Evolutionary conservation across 2,113 vertebrate species (phyloP), one percentile per base, ranked within the genome.

Genomic region (Apteryx mantelli): DNA sequence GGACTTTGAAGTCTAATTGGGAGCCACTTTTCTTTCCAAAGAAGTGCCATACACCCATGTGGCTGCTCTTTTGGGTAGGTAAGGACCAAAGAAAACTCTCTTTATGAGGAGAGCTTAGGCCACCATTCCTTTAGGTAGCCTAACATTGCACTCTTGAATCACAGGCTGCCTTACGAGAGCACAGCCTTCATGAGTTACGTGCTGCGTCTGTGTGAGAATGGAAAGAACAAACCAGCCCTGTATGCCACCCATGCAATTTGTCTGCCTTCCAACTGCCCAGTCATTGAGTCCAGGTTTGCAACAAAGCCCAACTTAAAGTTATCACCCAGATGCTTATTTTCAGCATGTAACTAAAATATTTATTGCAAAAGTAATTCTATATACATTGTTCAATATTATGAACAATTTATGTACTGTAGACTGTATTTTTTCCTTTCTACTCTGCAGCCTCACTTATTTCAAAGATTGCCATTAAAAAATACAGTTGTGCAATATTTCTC

Each of bases 111-210:
- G 13, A 60, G 9, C 13, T 58, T 13, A 74, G 40, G 40, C 21
- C 11, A 71, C 8, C 3, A 4, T 58, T 80, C 42, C 8, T 65
- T 61, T 68, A 48, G 28, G 22, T 19, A 83, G 70, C 22, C 61
- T 22, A 13, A 75, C 36, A 8, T 25, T 8, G 10, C 14, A 17
- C 13, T 75, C 26, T 48, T 44, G 44, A 53, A 34, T 40, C 11
- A 24, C 44, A 69, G 15, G 13, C 30, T 86, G 50, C 16, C 13
- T 79, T 26, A 14, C 21, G 26, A 34, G 34, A 65, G 26, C n/a
- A 66, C 6, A 1, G 0, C 7, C 58, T 44, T 53, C 22, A 15
- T 5, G 26, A 0, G 0, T 28, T 58, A 5, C 4, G 7, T 5
- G 3, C 60, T 20, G 18, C 21, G 25, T 2, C 34, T 44, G 5